Evolutionary conservation across 2,797 vertebrate species (phyloP), one percentile per base, ranked within the genome.

Genomic region (Nyctibius grandis): DNA sequence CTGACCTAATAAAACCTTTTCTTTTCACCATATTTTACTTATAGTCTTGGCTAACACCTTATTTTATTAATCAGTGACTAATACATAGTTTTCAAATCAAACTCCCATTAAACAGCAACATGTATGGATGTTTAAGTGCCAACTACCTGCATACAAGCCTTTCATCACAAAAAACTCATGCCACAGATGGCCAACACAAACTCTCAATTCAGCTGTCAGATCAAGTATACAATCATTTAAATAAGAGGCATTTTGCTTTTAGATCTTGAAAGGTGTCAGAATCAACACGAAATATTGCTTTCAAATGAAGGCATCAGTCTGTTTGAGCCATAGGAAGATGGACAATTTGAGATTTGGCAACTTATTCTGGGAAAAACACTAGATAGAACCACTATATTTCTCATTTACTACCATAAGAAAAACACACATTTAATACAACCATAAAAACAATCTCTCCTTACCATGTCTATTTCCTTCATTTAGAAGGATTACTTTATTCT

Each of bases 1-100:
- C 50, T 86, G 51, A 96, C 61, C 61, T 70, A 88, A 95, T 50
- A 61, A 95, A 94, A 82, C 78, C 53, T 85, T 91, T 78, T 82
- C 67, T 89, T 79, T 75, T 94, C 56, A 91, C 34, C 42, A 21
- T 36, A 83, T 56, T 90, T 96, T 68, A 60, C 38, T 56, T 33
- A 73, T 25, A 85, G 69, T 70, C 69, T 84, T 72, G 64, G 63
- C 53, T 47, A 65, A 15, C 9, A 48, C 16, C 29, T 23, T 53
- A 51, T 61, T 76, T 67, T 75, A 51, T 22, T 54, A 82, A 82
- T 54, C 64, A 57, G 42, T 44, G 17, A 28, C 12, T 65, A 63
- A 78, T 19, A 36, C 1, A 1, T 9, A 63, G 47, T 74, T 78
- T 84, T 93, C 72, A 91, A 91, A 75, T 21, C 21, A 87, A 74